Evolutionary conservation across 2,888 invertebrate genomes (phyloP).

Genomic region (Diarsia dahlii): DNA sequence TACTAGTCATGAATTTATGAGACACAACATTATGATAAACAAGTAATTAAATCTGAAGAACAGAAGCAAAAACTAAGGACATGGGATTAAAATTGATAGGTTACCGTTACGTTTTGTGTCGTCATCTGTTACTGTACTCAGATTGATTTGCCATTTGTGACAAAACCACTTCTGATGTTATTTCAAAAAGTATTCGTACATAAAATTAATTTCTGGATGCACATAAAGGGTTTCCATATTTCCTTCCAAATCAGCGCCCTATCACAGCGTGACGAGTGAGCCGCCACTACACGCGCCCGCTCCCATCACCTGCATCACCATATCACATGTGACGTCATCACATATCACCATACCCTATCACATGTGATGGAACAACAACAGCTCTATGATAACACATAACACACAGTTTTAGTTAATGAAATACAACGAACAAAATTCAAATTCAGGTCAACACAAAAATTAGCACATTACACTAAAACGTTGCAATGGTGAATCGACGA

Average conservation of each 20-base stretch:
- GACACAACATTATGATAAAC: constrained; percentile 3
- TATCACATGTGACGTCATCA: constrained; percentile 66
- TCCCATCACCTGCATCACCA: constrained; percentile 76
- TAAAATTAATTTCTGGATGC: constrained; percentile 74
- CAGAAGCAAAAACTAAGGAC: constrained; percentile 3
- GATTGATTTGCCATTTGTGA: neutral
- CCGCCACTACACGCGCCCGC: constrained; percentile 80
- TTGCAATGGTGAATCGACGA: constrained; percentile 84
- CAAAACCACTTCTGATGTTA: neutral
- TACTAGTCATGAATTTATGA: constrained; percentile 6
- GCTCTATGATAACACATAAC: constrained; percentile 90
- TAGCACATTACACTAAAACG: constrained; percentile 90
- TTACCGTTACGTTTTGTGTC: neutral
- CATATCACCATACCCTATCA: constrained; percentile 74
- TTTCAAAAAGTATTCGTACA: neutral
- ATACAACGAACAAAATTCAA: constrained; percentile 90
- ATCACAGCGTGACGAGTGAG: constrained; percentile 67
- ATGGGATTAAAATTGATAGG: neutral
- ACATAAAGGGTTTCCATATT: constrained; percentile 64
- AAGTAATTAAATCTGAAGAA: neutral
- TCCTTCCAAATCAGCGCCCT: constrained; percentile 66
- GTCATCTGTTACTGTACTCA: neutral
- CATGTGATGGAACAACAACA: constrained; percentile 84
- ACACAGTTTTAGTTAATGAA: constrained; percentile 89
- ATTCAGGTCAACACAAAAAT: constrained; percentile 87